Base-by-base conservation (phyloP, 2,888 invertebrate genomes). In the Drosophila subquinaria region DNA sequence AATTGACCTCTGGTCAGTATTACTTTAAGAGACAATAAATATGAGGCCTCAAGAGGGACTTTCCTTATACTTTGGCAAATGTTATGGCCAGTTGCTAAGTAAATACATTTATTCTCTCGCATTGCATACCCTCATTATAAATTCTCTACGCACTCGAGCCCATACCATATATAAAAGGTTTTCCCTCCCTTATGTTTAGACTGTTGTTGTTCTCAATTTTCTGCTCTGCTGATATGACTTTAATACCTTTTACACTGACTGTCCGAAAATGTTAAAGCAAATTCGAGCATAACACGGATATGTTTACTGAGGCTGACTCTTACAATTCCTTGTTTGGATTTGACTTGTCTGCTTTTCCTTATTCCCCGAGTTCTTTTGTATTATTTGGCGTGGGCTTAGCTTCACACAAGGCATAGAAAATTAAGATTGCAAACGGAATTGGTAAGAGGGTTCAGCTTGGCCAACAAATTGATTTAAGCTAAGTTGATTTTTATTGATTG, bases 401-500 rank as follows among this genome's bases (percentile, higher is more conserved):
- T n/a, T 8, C 36, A 42, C 48, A 61, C 35, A 56, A 51, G 38
- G 43, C 65, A 60, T 65, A 65, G 43, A 52, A 76, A 69, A 78
- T 77, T 61, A 74, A 71, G 77, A 59, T 33, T 57, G 20, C 62
- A 51, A 63, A 56, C 33, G 47, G 65, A 62, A 69, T 60, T 66
- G 55, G 55, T 56, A 45, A 50, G 65, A 55, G 33, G 20, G 47
- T 62, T 50, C 48, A 23, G 43, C 45, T 66, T 52, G 48, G 36
- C 62, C 27, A 57, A 57, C 66, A 79, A 83, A 86, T 83, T 83
- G 83, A 82, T 81, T 88, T 73, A 82, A 71, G 68, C 59, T 73
- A 78, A 88, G 76, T 88, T 88, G 78, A 80, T 86, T 83, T 78
- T 75, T 61, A 82, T 88, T 88, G 83, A 88, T 88, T 82, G 53